A percentile compares a stretch with the other conserved stretches of the same genome.
phyloP scores from a whole-genome alignment of 2,888 invertebrate genomes.

The Cistogaster globosa region DNA sequence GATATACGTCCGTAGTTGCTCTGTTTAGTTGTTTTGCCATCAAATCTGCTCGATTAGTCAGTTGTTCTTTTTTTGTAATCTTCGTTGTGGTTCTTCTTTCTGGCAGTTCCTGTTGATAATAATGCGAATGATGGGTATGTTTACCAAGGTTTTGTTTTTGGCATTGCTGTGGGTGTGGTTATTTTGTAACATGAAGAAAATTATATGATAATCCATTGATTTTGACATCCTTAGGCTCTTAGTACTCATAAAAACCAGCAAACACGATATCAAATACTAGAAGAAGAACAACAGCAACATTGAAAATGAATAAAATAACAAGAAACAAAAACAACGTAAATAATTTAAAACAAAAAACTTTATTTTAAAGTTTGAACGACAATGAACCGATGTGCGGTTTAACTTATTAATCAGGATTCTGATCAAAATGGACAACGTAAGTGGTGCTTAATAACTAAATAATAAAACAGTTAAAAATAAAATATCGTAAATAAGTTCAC shows the following conservation, averaged over 20 bases:
- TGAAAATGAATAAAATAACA: constrained; percentile 33
- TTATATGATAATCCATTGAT: constrained; percentile 75
- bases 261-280: constrained; percentile 44
- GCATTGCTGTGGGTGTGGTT: constrained; percentile 62
- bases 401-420: not conserved
- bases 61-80: constrained; percentile 16
- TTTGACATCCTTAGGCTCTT: constrained; percentile 71
- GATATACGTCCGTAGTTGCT: constrained; percentile 44
- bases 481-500: too few relatives aligned
- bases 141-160: constrained; percentile 31
- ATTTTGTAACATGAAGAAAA: constrained; percentile 72
- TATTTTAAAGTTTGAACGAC: constrained; percentile 18
- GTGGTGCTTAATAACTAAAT: too few relatives aligned
- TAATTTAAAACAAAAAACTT: constrained; percentile 9
- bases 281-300: constrained; percentile 23
- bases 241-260: constrained; percentile 53
- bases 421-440: too few relatives aligned
- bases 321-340: constrained; percentile 22
- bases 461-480: too few relatives aligned
- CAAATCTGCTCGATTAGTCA: constrained; percentile 22
- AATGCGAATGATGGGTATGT: constrained; percentile 5
- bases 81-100: constrained; percentile 41
- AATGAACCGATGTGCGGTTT: not conserved
- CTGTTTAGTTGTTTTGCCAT: constrained; percentile 48
- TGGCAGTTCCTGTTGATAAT: constrained; percentile 32